phyloP scores from a whole-genome alignment of 2,888 invertebrate genomes.

The Aphidius colemani region DNA sequence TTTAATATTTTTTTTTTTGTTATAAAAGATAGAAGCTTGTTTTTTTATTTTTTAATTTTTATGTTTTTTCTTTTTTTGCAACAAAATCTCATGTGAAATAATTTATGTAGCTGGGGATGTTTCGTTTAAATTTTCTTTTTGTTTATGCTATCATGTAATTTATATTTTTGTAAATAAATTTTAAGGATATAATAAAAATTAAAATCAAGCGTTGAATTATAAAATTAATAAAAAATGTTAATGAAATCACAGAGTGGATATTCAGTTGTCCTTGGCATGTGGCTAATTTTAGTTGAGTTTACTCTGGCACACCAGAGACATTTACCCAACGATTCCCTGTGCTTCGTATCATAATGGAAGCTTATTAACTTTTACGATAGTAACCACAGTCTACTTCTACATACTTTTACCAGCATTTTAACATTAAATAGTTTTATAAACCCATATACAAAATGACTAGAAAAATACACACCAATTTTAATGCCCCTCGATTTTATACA shows the following conservation, averaged over 20 bases:
- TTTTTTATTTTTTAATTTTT: no score
- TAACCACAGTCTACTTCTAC: constrained; percentile 19
- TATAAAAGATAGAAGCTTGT: no score
- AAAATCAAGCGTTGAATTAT: no score
- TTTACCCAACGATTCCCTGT: constrained; percentile 28
- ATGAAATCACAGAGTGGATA: constrained; percentile 25
- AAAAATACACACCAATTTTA: background rate
- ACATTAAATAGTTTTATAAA: constrained; percentile 14
- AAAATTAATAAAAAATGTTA: background rate
- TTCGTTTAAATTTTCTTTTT: background rate
- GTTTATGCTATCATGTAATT: background rate
- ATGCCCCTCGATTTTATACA: background rate
- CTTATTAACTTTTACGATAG: constrained; percentile 43
- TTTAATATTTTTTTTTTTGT: no score
- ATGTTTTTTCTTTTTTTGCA: no score
- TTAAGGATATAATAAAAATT: no score
- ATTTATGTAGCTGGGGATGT: background rate
- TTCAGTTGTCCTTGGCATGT: constrained; percentile 31
- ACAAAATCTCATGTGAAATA: no score
- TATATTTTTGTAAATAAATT: background rate
- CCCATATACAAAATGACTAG: background rate
- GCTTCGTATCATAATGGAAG: constrained; percentile 32
- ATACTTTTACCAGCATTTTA: constrained; percentile 21
- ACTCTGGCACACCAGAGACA: constrained; percentile 35
- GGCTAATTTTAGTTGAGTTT: constrained; percentile 39